Evolutionary conservation across 2,113 vertebrate species (phyloP).

Genomic region (Osmerus mordax): DNA sequence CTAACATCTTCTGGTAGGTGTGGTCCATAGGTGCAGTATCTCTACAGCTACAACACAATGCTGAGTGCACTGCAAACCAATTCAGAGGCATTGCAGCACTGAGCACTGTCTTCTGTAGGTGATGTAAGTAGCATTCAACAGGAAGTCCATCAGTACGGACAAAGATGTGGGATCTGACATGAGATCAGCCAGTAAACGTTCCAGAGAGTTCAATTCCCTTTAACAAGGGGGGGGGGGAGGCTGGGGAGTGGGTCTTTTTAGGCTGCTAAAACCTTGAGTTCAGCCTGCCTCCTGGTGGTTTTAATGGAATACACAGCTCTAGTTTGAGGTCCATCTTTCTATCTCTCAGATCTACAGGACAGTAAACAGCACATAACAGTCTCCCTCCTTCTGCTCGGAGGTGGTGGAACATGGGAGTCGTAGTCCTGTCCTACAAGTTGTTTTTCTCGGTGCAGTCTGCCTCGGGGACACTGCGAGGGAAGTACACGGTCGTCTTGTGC

Average conservation of each 20-base stretch:
- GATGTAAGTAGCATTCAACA: no score
- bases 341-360: not conserved
- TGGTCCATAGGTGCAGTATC: constrained; percentile 10
- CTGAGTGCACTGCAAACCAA: not conserved
- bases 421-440: constrained; percentile 27
- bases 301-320: not conserved
- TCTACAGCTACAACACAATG: constrained; percentile 13
- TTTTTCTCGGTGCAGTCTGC: constrained; percentile 38
- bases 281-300: not conserved
- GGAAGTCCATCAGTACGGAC: no score
- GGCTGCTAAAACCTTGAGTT: not conserved
- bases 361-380: not conserved
- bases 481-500: constrained; percentile 71
- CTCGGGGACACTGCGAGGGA: constrained; percentile 54
- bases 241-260: not conserved
- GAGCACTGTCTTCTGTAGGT: no score
- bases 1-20: constrained; percentile 3
- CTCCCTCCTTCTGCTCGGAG: not conserved
- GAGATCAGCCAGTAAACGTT: no score
- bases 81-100: no score
- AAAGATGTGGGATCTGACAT: no score
- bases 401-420: not conserved
- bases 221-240: no score
- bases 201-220: no score
- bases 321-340: not conserved